These are phyloP conservation scores for Phalacrocorax brasilianus DNA, from an alignment of 2,113 vertebrate genomes.

Conservation along the genomic window DNA sequence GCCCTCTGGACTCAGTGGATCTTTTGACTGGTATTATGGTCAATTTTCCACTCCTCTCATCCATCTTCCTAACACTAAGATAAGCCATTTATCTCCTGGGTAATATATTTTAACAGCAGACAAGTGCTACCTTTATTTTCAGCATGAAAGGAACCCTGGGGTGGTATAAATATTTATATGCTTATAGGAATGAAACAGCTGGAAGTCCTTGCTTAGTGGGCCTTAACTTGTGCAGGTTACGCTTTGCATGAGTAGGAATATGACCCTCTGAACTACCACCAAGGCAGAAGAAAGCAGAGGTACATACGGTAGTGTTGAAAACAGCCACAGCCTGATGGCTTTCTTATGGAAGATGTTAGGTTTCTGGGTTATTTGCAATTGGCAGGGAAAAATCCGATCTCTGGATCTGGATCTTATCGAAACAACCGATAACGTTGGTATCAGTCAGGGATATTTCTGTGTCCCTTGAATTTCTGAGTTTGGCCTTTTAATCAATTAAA, in stretches of 20 bases:
- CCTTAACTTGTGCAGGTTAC: background rate
- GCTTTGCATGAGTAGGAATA: background rate
- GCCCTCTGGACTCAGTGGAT: background rate
- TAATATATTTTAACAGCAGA: constrained; percentile 41
- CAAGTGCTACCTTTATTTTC: constrained; percentile 52
- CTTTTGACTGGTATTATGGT: background rate
- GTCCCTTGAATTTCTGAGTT: background rate
- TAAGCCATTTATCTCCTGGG: background rate
- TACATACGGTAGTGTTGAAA: background rate
- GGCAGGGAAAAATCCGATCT: background rate
- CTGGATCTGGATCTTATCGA: background rate
- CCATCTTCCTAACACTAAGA: background rate
- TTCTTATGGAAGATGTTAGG: background rate
- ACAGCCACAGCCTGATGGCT: background rate
- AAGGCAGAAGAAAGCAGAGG: background rate
- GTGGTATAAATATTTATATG: constrained; percentile 55
- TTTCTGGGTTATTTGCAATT: background rate
- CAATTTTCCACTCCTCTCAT: constrained; percentile 24
- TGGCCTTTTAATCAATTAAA: background rate
- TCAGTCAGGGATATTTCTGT: background rate
- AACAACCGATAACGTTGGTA: background rate
- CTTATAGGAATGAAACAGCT: constrained; percentile 28
- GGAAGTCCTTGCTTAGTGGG: background rate
- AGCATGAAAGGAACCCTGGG: constrained; percentile 20
- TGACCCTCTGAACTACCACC: background rate